These are phyloP conservation scores for Coleophora flavipennella DNA, from an alignment of 2,888 invertebrate species.

Conservation along the genomic window DNA sequence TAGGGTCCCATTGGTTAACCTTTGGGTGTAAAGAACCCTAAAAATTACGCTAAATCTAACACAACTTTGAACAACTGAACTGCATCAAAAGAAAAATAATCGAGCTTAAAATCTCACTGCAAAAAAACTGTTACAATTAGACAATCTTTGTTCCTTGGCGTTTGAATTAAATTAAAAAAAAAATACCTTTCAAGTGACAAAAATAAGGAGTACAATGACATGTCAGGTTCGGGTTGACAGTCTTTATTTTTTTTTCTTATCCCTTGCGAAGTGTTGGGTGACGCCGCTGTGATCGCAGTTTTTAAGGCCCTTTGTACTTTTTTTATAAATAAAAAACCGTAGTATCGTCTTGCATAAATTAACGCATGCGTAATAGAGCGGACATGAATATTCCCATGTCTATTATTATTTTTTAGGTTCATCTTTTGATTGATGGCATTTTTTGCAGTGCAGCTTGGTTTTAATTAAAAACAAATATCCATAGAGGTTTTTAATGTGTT, in stretches of 20 bases:
- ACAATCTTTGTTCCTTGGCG: constrained; percentile 59
- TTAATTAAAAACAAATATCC: neutral
- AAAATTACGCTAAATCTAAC: no score
- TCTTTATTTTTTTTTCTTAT: constrained; percentile 29
- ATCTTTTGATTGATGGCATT: neutral
- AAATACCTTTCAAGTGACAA: constrained; percentile 59
- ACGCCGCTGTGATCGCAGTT: constrained; percentile 53
- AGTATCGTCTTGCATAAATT: constrained; percentile 69
- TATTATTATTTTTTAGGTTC: constrained; percentile 33
- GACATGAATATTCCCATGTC: constrained; percentile 68
- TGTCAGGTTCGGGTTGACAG: constrained; percentile 60
- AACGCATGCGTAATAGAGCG: constrained; percentile 41
- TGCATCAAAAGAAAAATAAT: constrained; percentile 54
- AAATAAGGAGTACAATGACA: constrained; percentile 64
- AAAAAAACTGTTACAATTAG: constrained; percentile 71
- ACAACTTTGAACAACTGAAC: neutral
- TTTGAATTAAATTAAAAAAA: constrained; percentile 46
- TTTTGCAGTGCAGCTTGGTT: neutral
- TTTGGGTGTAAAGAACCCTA: no score
- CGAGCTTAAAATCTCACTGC: constrained; percentile 56
- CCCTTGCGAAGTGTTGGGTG: constrained; percentile 62
- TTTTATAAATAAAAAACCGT: constrained; percentile 32
- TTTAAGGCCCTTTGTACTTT: constrained; percentile 54
- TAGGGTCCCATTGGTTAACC: no score
- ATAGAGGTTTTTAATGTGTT: no score